Conservation (phyloP, 2,113 vertebrate genomes). For the Caloenas nicobarica region DNA sequence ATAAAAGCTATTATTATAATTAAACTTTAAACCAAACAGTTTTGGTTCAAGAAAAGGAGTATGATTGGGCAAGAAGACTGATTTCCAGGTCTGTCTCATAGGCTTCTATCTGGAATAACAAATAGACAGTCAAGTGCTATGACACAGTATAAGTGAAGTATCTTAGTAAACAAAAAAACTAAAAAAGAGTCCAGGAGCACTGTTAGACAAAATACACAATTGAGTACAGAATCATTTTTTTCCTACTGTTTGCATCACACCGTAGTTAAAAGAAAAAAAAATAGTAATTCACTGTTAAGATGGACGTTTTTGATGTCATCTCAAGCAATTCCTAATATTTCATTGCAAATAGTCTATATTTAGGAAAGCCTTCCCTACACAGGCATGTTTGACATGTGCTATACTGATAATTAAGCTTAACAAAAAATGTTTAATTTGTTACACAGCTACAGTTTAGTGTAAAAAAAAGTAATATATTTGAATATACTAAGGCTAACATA, state of each 20-base stretch:
- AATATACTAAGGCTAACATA: neutral
- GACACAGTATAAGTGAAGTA: neutral
- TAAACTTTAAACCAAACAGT: neutral
- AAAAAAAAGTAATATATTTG: neutral
- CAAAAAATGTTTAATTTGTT: neutral
- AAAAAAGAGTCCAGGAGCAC: neutral
- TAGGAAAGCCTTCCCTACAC: neutral
- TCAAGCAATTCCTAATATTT: neutral
- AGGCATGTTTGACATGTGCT: neutral
- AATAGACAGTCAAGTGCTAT: neutral
- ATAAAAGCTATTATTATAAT: neutral
- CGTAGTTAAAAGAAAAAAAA: neutral
- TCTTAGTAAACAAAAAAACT: neutral
- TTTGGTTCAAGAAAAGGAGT: neutral
- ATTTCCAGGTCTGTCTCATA: too few species aligned
- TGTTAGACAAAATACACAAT: neutral
- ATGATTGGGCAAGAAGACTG: neutral
- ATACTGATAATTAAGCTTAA: neutral
- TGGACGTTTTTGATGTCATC: neutral
- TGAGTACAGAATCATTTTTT: neutral
- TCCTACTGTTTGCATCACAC: neutral
- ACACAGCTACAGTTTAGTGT: neutral
- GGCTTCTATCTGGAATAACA: neutral
- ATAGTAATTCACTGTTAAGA: neutral
- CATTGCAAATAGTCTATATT: neutral